Percentiles rank a stretch among this genome's conserved stretches.
Evolutionary conservation across 2,113 vertebrate species (phyloP).

Genomic region (Rhegmatorhina hoffmannsi): DNA sequence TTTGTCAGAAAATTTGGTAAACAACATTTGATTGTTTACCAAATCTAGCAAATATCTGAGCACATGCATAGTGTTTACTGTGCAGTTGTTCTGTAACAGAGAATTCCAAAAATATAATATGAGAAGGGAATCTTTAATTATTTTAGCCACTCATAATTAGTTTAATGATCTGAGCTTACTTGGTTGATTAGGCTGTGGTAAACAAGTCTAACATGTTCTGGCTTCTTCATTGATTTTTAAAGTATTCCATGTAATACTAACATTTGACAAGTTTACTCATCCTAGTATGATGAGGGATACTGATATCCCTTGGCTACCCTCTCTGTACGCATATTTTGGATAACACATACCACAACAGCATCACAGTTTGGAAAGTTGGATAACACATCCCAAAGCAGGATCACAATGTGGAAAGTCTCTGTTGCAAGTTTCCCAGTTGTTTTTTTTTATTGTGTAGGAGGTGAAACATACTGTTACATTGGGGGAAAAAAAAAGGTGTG

Average conservation of each 20-base stretch:
- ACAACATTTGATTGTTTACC: background rate
- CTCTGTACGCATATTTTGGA: background rate
- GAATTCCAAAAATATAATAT: background rate
- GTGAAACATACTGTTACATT: background rate
- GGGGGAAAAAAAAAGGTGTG: background rate
- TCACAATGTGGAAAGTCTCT: background rate
- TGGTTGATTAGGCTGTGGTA: slow-evolving; percentile 13
- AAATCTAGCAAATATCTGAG: slow-evolving; percentile 11
- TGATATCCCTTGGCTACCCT: background rate
- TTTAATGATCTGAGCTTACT: slow-evolving; percentile 20
- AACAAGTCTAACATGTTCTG: background rate
- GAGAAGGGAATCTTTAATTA: slow-evolving; percentile 43
- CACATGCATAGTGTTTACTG: background rate
- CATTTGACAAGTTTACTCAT: background rate
- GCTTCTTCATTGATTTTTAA: background rate
- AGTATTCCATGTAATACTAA: background rate
- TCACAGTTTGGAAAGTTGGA: background rate
- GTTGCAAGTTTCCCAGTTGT: background rate
- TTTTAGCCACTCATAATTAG: background rate
- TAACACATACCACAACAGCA: background rate
- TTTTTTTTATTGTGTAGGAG: background rate
- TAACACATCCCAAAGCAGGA: background rate
- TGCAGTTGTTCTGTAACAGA: background rate
- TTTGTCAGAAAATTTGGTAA: background rate
- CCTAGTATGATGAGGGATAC: background rate